Evolutionary conservation across 2,797 vertebrate genomes (phyloP).

Genomic region (Pitangus sulphuratus): DNA sequence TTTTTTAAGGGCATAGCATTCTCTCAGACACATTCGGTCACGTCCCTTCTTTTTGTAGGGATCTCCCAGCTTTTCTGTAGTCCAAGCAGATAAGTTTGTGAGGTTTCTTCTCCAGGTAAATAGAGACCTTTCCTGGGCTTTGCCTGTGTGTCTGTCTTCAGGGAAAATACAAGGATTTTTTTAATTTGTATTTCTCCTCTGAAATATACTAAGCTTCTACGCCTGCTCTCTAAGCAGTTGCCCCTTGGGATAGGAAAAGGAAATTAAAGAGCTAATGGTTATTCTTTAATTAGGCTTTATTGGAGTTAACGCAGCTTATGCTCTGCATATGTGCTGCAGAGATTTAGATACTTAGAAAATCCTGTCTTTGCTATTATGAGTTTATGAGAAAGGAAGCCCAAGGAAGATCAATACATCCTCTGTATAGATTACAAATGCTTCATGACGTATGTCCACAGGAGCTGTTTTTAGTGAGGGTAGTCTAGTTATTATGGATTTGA

Average conservation of each 20-base stretch:
- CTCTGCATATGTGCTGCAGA: conserved; percentile 46
- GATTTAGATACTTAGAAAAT: conserved; percentile 66
- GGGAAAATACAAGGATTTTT: neutral
- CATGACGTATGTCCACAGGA: conserved; percentile 90
- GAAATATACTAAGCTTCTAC: conserved; percentile 6
- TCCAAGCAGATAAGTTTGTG: neutral
- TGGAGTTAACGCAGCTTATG: conserved; percentile 78
- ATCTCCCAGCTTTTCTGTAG: neutral
- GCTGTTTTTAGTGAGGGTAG: conserved; percentile 90
- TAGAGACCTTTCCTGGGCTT: neutral
- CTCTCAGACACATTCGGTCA: neutral
- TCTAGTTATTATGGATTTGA: conserved; percentile 95
- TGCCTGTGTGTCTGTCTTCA: neutral
- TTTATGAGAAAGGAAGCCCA: conserved; percentile 98
- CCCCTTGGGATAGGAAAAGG: conserved; percentile 67
- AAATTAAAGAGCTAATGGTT: conserved; percentile 73
- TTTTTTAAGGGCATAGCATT: neutral
- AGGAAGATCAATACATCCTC: conserved; percentile 96
- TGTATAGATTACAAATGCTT: conserved; percentile 90
- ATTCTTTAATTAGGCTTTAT: conserved; percentile 80
- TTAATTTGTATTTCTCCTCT: neutral
- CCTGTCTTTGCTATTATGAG: conserved; percentile 82
- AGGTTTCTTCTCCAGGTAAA: neutral
- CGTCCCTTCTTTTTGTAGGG: neutral
- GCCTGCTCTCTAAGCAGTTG: conserved; percentile 35